Base-by-base conservation (phyloP, 2,888 invertebrate genomes). In the Prenolepis imparis region DNA sequence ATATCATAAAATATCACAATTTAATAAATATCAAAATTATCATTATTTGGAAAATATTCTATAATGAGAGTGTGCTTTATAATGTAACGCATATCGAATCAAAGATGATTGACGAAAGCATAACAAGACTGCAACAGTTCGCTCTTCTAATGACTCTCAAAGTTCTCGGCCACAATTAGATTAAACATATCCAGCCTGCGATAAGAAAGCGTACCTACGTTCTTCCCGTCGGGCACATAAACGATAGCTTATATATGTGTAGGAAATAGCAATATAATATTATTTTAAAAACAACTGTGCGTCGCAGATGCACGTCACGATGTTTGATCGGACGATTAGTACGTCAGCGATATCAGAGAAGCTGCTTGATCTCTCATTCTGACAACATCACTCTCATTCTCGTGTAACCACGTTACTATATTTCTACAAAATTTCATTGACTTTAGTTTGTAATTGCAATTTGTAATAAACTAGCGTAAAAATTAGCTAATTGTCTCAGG, bases 291-390 rank as follows among this genome's bases (percentile, higher is more conserved):
- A 88, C 68, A 55, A 48, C 52, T 41, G 66, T 57, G n/a, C 8
- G 41, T 82, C 55, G 72, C 82, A 74, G 86, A 88, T 81, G 67
- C 85, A 86, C 91, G 91, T 92, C 91, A 91, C 64, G 52, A 55
- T 73, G 88, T 86, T 90, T 80, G 73, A 85, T 88, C 86, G 85
- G 48, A n/a, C 67, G 88, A 87, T 84, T 80, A 77, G 32, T 85
- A 85, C 89, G 88, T 89, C 87, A 89, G 83, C 66, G 87, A 86
- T 87, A 88, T 78, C 86, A 61, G 64, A 84, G 61, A 73, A 82
- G 44, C 70, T 63, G 66, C 21, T 82, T 52, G 80, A 84, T 81
- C 66, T 80, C 67, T 84, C 52, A 32, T 83, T 6, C 9, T 39
- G 24, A 11, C 39, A 59, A 15, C 52, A 36, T 24, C 28, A 55